Evolutionary conservation across 2,797 vertebrate genomes (phyloP).

Genomic region (Podargus strigoides): DNA sequence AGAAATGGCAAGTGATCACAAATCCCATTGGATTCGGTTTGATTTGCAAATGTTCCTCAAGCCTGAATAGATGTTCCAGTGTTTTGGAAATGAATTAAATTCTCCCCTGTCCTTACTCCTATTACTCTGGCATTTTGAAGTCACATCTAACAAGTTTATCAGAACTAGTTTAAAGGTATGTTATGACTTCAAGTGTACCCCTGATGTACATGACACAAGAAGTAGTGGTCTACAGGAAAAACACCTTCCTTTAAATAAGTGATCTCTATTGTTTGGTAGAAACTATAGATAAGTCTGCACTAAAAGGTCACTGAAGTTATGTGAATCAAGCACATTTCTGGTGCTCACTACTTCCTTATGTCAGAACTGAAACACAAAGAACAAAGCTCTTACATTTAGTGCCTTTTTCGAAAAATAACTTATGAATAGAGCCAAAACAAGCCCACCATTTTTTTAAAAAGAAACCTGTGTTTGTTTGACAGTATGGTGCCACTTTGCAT

Average conservation of each 20-base stretch:
- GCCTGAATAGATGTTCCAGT: not conserved
- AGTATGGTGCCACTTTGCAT: slow-evolving; percentile 35
- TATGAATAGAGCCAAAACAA: not conserved
- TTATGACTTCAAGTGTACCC: not conserved
- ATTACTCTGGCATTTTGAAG: not conserved
- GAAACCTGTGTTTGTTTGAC: not conserved
- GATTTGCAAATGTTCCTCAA: not conserved
- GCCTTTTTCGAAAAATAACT: not conserved
- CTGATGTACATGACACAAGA: not conserved
- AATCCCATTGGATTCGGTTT: slow-evolving; percentile 4
- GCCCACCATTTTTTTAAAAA: not conserved
- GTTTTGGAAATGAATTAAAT: not conserved
- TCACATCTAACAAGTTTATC: not conserved
- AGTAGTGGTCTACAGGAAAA: not conserved
- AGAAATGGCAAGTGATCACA: not conserved
- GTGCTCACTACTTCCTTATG: not conserved
- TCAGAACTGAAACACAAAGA: not conserved
- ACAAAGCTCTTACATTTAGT: slow-evolving; percentile 4
- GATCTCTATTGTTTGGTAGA: not conserved
- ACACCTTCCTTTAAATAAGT: not conserved
- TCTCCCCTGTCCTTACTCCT: not conserved
- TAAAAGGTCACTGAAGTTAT: not conserved
- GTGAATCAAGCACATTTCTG: not conserved
- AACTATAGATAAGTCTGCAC: not conserved
- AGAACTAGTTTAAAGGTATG: not conserved